Conservation (phyloP, 2,797 vertebrate genomes). For the Gypaetus barbatus region DNA sequence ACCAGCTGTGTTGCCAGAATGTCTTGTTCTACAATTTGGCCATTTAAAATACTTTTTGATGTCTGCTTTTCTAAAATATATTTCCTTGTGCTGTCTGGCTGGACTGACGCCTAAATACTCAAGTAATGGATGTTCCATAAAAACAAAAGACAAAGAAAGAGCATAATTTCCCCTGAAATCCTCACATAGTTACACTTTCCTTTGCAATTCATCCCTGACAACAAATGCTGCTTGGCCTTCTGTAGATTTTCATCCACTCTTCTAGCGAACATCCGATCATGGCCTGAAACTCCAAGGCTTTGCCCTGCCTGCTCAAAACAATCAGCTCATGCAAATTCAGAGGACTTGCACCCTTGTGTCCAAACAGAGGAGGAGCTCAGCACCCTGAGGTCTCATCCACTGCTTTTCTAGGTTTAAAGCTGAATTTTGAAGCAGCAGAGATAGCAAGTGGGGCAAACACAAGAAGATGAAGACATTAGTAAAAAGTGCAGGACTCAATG, state of each 20-base stretch:
- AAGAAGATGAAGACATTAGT: neutral
- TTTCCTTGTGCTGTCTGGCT: neutral
- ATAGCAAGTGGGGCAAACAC: neutral
- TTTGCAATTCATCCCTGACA: neutral
- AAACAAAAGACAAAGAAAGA: neutral
- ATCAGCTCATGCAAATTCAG: neutral
- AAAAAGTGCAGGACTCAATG: neutral
- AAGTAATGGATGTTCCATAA: neutral
- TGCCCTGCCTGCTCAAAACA: neutral
- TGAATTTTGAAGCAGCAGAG: neutral
- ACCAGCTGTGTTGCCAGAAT: neutral
- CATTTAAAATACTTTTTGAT: slow-evolving; percentile 32
- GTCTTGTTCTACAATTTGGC: neutral
- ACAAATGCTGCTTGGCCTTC: neutral
- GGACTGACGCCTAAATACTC: neutral
- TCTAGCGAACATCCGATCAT: neutral
- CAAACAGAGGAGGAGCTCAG: neutral
- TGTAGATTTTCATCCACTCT: neutral
- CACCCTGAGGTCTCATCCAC: neutral
- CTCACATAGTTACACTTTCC: neutral
- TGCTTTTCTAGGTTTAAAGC: neutral
- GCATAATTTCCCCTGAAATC: neutral
- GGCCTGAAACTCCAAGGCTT: neutral
- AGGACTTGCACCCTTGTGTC: neutral
- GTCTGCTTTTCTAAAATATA: neutral